Base-by-base conservation (phyloP, 2,113 vertebrate species). In the Urocolius indicus region DNA sequence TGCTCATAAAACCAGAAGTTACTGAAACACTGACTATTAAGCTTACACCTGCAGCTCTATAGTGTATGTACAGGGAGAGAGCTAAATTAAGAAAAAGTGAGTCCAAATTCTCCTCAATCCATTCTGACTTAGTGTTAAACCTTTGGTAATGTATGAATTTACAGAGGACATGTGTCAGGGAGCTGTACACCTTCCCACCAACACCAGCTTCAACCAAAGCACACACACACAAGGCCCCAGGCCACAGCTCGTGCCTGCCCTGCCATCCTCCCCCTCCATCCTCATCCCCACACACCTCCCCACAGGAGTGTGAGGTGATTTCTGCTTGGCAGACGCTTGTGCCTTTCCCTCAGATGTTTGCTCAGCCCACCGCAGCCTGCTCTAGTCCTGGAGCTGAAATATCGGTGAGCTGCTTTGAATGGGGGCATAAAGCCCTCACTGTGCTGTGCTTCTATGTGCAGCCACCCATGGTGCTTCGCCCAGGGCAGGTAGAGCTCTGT, bases 321-420 rank as follows among this genome's bases (percentile, higher is more conserved):
- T 80, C 86, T 92, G 88, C 67, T 90, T 90, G 92, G 79, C 86
- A 72, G 80, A 36, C 18, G 0, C 62, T 89, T 18, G 18, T 0
- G 2, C 55, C 26, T 90, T 87, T 71, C 62, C 76, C 71, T 95
- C 75, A 90, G 93, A 90, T 85, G 89, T 85, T 77, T 72, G 55
- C 57, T 91, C 30, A 30, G 74, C 29, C 22, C 2, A 0, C 52
- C 16, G 48, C 69, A 46, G 80, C 61, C 49, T 2, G 75, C 59
- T 11, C 1, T 36, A 59, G 76, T 17, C 8, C 74, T 68, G 89
- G 71, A 3, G 1, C 84, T 36, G 84, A 19, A 73, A 4, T 71
- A 34, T 45, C 1, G 1, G 51, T 16, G 13, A 79, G 34, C 77
- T 79, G 45, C 38, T 46, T 24, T 51, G 73, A 32, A n/a, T 0